Conservation (phyloP, 2,888 invertebrate genomes). For the Pseudanteris insignis region DNA sequence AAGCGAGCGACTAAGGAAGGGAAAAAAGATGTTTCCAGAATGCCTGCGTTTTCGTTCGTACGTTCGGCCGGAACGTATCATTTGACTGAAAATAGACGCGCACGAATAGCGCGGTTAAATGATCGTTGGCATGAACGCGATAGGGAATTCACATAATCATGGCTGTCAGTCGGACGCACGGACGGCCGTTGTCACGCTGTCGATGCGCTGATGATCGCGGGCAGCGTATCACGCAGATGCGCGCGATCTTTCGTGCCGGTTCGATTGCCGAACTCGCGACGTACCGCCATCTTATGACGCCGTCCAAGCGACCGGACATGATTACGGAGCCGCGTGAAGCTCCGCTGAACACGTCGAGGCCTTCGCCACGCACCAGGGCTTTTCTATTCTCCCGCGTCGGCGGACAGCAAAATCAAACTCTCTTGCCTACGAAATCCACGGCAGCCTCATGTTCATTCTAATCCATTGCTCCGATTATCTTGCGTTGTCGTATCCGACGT, state of each 20-base stretch:
- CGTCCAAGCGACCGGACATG: conserved; percentile 60
- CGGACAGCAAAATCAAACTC: conserved; percentile 35
- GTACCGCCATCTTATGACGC: conserved; percentile 39
- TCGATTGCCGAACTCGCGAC: conserved; percentile 14
- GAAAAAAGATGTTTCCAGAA: conserved; percentile 18
- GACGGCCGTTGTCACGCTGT: conserved; percentile 5
- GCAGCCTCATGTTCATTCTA: too few relatives aligned
- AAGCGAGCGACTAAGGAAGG: conserved; percentile 28
- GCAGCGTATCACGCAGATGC: too few relatives aligned
- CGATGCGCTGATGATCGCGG: conserved; percentile 1
- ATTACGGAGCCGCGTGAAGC: conserved; percentile 63
- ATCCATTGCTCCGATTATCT: too few relatives aligned
- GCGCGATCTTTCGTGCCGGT: conserved; percentile 13
- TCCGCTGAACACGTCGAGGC: conserved; percentile 64
- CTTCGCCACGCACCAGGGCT: conserved; percentile 64
- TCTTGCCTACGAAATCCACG: conserved; percentile 3
- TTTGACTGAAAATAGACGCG: too few relatives aligned
- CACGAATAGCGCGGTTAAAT: too few relatives aligned
- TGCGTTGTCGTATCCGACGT: too few relatives aligned
- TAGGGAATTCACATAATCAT: too few relatives aligned
- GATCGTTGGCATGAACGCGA: too few relatives aligned
- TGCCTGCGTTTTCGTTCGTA: conserved; percentile 6
- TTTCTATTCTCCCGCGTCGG: conserved; percentile 43
- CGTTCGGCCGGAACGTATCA: too few relatives aligned
- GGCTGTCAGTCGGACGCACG: neutral